These are phyloP conservation scores for Ptychochromis oligacanthus DNA, from an alignment of 2,113 vertebrate species.

Conservation along the genomic window DNA sequence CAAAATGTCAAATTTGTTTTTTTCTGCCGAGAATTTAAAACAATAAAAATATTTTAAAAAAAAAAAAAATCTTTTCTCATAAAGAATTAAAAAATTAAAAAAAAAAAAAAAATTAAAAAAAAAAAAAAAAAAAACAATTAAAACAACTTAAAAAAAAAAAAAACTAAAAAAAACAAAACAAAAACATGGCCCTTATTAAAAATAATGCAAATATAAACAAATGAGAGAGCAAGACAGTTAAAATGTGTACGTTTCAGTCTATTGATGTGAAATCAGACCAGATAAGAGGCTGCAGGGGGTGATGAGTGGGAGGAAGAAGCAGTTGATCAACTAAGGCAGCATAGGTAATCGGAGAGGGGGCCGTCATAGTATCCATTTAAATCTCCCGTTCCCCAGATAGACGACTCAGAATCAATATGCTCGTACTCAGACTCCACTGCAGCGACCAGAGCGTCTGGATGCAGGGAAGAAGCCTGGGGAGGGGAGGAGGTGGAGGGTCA, in stretches of 20 bases:
- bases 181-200: background rate
- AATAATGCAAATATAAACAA: background rate
- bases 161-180: background rate
- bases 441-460: slow-evolving; percentile 46
- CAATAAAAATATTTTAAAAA: too few relatives aligned
- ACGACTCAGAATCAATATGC: slow-evolving; percentile 75
- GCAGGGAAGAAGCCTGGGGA: background rate
- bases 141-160: background rate
- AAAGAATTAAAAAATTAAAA: too few relatives aligned
- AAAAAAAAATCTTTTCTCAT: too few relatives aligned
- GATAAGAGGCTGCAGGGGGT: background rate
- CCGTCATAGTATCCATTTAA: slow-evolving; percentile 73
- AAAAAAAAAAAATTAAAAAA: background rate
- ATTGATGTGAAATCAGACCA: background rate
- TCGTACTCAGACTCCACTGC: slow-evolving; percentile 66
- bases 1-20: too few relatives aligned
- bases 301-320: slow-evolving; percentile 3
- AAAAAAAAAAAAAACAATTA: background rate
- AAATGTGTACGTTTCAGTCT: background rate
- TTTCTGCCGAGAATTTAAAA: too few relatives aligned
- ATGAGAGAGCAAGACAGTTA: too few relatives aligned
- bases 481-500: background rate
- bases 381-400: slow-evolving; percentile 72
- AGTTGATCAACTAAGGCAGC: slow-evolving; percentile 24
- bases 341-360: slow-evolving; percentile 56